Percentiles rank a stretch among this genome's conserved stretches.
These are phyloP conservation scores for Stichopus chloronotus DNA, from an alignment of 35 echinoderm and acorn worm genomes.

Conservation along the genomic window DNA sequence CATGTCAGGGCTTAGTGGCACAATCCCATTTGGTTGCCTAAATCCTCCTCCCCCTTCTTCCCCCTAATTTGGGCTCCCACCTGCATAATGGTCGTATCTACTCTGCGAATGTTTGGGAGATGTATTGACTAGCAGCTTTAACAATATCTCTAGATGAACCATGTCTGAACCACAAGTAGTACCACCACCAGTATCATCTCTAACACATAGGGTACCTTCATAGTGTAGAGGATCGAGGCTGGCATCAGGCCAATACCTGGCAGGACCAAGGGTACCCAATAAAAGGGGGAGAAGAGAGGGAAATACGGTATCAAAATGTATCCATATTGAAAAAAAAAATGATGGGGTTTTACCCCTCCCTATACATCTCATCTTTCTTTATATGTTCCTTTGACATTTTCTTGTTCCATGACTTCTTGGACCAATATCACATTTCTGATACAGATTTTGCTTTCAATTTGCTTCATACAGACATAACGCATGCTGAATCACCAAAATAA, in stretches of 20 bases:
- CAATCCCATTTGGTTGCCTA: too few species aligned
- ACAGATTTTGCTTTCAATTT: too few species aligned
- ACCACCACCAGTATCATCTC: slow-evolving; percentile 32
- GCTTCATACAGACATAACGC: too few species aligned
- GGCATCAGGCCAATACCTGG: slow-evolving; percentile 37
- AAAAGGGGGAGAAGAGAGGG: slow-evolving; percentile 52
- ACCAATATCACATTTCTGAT: too few species aligned
- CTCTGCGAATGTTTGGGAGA: background rate
- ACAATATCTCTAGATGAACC: slow-evolving; percentile 37
- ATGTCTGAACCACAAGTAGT: slow-evolving; percentile 42
- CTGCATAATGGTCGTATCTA: background rate
- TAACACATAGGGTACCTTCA: slow-evolving; percentile 49
- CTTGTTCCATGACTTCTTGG: too few species aligned
- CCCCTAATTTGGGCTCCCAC: background rate
- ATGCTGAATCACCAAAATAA: too few species aligned
- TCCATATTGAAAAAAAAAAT: background rate
- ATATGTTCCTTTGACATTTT: too few species aligned
- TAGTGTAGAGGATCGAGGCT: slow-evolving; percentile 3
- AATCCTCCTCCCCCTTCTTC: background rate
- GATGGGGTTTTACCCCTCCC: background rate
- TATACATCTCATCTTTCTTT: too few species aligned
- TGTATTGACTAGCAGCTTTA: slow-evolving; percentile 37
- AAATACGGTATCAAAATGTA: slow-evolving; percentile 27
- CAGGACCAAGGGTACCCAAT: slow-evolving; percentile 38
- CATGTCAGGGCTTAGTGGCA: too few species aligned